These are phyloP conservation scores for Girardinichthys multiradiatus DNA, from an alignment of 2,113 vertebrate species.

Conservation along the genomic window DNA sequence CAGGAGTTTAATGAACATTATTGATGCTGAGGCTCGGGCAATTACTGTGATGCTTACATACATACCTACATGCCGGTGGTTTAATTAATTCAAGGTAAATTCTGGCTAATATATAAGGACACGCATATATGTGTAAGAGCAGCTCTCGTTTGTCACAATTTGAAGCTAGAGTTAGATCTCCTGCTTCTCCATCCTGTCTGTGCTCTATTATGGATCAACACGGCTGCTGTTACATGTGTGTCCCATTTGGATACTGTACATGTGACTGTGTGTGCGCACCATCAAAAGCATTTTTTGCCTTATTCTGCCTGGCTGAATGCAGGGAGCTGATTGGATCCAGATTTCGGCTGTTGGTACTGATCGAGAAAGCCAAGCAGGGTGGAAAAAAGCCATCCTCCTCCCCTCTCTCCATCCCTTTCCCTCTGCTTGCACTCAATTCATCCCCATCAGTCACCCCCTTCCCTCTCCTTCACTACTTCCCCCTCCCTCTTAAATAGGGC, in stretches of 20 bases:
- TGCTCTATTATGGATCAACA: conserved; percentile 34
- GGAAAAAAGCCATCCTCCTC: conserved; percentile 51
- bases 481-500: conserved; percentile 39
- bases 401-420: conserved; percentile 9
- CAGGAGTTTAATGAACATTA: conserved; percentile 69
- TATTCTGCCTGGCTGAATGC: conserved; percentile 58
- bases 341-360: conserved; percentile 64
- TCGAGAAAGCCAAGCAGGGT: conserved; percentile 68
- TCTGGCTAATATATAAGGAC: conserved; percentile 21
- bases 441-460: conserved; percentile 24
- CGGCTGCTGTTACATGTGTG: conserved; percentile 3
- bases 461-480: background rate
- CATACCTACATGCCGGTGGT: conserved; percentile 62
- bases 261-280: conserved; percentile 13
- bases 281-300: conserved; percentile 58
- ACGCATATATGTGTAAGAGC: background rate
- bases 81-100: conserved; percentile 56
- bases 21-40: conserved; percentile 61
- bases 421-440: conserved; percentile 56
- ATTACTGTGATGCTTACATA: conserved; percentile 66
- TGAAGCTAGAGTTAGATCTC: background rate
- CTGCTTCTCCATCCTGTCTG: background rate
- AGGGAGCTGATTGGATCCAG: conserved; percentile 72
- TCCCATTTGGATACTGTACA: conserved; percentile 23
- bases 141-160: conserved; percentile 30